Evolutionary conservation across 2,888 invertebrate genomes (phyloP), one percentile per base, ranked within the genome.

Genomic region (Tetragonula carbonaria): DNA sequence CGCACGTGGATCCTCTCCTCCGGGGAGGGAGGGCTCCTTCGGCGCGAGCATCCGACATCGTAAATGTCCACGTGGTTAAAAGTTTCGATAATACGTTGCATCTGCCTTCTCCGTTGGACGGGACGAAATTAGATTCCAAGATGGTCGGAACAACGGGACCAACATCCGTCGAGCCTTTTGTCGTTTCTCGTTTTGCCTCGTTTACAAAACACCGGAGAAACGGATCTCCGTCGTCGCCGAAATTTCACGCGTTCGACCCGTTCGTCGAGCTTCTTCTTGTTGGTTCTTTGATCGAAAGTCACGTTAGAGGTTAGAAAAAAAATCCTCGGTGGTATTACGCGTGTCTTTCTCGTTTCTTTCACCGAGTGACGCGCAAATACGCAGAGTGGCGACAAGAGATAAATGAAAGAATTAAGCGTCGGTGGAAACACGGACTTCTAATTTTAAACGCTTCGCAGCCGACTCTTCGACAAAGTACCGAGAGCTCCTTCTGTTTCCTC

Each of bases 381-480:
- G 28, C 45, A 8, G 45, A 45, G 45, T 14, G 57, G n/a, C 23
- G 57, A 59, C 57, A 59, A n/a, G 57, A 57, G 57, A 57, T 14
- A n/a, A 57, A 57, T 57, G 57, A 14, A 53, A 38, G 70, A 50
- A 33, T 63, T 18, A 18, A 28, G 50, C 21, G 63, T 21, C 51
- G 59, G 74, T 66, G 93, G 93, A 93, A 93, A 92, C 90, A 90
- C 87, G 88, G 87, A 89, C 86, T 92, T 94, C 93, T 94, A 94
- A 94, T 94, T 94, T 94, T 93, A 93, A 94, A 92, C 45, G 0
- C 93, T 91, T 92, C 91, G 92, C 91, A 93, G 93, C 93, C 91
- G 92, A 92, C 93, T 45, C 94, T 93, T 94, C 94, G 93, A 89
- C 86, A 90, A 91, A 88, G 90, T 90, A 84, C 45, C 38, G n/a